Evolutionary conservation across 2,113 vertebrate species (phyloP).

Genomic region (Hippolais icterina): DNA sequence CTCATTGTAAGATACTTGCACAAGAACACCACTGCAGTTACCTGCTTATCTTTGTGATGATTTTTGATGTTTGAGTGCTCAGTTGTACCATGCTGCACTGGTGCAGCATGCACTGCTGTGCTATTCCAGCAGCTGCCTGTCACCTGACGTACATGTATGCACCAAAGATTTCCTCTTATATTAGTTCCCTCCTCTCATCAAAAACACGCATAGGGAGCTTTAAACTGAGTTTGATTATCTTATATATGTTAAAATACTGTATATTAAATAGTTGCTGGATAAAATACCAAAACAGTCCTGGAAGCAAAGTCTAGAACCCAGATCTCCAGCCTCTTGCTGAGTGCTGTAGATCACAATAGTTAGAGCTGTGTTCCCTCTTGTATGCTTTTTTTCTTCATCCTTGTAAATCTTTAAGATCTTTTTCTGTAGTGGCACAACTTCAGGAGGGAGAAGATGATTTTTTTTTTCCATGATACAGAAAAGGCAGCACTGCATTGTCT

Average conservation of each 20-base stretch:
- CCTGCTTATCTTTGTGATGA: background rate
- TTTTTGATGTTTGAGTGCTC: background rate
- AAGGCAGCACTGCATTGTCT: background rate
- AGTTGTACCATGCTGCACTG: background rate
- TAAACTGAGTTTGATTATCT: background rate
- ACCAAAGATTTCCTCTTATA: background rate
- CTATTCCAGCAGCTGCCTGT: background rate
- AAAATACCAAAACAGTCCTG: background rate
- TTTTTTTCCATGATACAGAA: background rate
- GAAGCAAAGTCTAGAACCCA: background rate
- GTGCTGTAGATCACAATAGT: background rate
- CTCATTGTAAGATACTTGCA: background rate
- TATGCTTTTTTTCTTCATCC: background rate
- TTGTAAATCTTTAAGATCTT: background rate
- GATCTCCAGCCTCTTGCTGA: background rate
- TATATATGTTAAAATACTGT: background rate
- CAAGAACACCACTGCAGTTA: background rate
- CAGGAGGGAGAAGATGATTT: background rate
- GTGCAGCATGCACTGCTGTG: accelerated
- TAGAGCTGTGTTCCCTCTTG: background rate
- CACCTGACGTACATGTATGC: background rate
- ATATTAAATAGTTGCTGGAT: background rate
- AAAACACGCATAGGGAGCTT: background rate
- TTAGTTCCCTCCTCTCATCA: background rate
- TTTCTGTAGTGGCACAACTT: background rate